These are phyloP conservation scores for Trachymyrmex septentrionalis DNA, from an alignment of 1,140 invertebrate species.

Conservation along the genomic window DNA sequence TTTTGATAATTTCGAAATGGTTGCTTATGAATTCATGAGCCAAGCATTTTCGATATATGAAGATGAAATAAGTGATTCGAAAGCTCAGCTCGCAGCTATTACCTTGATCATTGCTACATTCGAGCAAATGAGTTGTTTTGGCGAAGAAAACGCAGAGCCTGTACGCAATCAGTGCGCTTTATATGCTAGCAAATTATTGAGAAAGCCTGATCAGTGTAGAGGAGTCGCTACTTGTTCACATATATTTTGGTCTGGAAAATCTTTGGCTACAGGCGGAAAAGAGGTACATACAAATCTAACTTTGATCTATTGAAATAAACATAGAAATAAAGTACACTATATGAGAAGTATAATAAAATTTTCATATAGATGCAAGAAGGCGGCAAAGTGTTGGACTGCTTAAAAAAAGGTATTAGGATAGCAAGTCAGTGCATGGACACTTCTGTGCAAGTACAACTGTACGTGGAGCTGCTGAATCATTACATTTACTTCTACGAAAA, in stretches of 20 bases:
- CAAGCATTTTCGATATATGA: conserved; percentile 99
- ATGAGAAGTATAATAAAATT: conserved; percentile 19
- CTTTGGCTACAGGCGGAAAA: conserved; percentile 89
- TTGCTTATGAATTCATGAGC: conserved; percentile 99
- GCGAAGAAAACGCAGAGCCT: conserved; percentile 99
- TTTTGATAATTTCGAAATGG: conserved; percentile 98
- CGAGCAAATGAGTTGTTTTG: conserved; percentile 97
- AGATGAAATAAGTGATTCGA: conserved; percentile 99
- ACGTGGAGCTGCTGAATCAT: conserved; percentile 97
- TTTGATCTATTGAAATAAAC: background rate
- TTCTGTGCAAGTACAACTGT: conserved; percentile 98
- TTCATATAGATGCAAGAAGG: conserved; percentile 93
- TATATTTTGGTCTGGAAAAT: conserved; percentile 98
- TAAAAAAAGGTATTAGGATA: conserved; percentile 98
- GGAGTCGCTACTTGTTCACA: conserved; percentile 97
- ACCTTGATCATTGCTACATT: conserved; percentile 98
- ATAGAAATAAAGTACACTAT: background rate
- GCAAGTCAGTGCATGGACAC: conserved; percentile 99
- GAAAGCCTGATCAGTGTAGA: conserved; percentile 98
- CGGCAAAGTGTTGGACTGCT: conserved; percentile 96
- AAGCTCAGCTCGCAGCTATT: conserved; percentile 98
- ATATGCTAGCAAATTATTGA: conserved; percentile 97
- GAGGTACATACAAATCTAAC: conserved; percentile 86
- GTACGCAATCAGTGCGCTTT: conserved; percentile 97
- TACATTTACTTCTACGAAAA: conserved; percentile 98